These are phyloP conservation scores for Aldabrachelys gigantea DNA, from an alignment of 2,113 vertebrate species.

Conservation along the genomic window DNA sequence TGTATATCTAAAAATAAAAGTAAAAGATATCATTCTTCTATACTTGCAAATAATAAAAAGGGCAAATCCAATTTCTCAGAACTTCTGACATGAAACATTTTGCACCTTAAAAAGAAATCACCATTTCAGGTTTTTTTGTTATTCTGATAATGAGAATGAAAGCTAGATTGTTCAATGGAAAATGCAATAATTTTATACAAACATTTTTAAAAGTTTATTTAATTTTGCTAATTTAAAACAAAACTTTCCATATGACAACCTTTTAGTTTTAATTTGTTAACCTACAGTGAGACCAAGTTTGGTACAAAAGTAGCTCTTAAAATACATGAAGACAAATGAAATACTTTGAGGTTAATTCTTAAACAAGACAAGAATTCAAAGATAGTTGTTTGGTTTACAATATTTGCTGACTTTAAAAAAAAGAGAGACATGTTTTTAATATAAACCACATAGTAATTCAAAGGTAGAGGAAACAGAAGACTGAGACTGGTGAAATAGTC, in stretches of 20 bases:
- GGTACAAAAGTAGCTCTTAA: conserved; percentile 19
- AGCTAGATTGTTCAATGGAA: conserved; percentile 69
- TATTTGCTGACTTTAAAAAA: conserved; percentile 21
- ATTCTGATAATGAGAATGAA: conserved; percentile 75
- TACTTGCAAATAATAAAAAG: conserved; percentile 49
- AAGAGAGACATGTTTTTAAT: not conserved
- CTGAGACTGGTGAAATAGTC: not conserved
- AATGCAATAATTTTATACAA: conserved; percentile 61
- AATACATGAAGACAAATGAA: conserved; percentile 6
- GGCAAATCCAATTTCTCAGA: conserved; percentile 65
- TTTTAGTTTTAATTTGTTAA: conserved; percentile 71
- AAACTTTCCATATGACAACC: conserved; percentile 71
- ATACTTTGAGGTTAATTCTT: conserved; percentile 48
- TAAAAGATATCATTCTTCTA: conserved; percentile 46
- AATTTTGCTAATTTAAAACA: conserved; percentile 76
- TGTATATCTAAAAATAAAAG: not conserved
- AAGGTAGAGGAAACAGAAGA: not conserved
- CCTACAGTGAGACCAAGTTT: not conserved
- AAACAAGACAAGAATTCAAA: conserved; percentile 43
- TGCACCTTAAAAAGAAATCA: conserved; percentile 73
- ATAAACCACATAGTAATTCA: not conserved
- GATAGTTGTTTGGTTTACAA: not conserved
- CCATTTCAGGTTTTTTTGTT: conserved; percentile 74
- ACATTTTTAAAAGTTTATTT: conserved; percentile 67
- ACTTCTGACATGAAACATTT: conserved; percentile 69